Evolutionary conservation across 2,113 vertebrate genomes (phyloP).

Genomic region (Saimiri boliviensis): DNA sequence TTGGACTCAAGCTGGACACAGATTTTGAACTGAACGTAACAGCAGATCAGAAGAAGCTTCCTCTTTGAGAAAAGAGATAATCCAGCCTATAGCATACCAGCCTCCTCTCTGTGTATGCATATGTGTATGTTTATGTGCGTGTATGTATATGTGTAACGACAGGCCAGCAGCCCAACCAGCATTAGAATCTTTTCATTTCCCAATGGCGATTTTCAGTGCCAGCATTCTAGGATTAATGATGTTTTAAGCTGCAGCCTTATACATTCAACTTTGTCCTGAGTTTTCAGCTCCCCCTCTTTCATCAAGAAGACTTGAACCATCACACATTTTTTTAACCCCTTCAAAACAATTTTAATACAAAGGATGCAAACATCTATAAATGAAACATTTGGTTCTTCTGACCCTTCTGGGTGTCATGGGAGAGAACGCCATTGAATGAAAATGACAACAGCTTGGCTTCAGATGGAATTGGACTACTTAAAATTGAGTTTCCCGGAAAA

Average conservation of each 20-base stretch:
- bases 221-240: background rate
- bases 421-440: constrained; percentile 41
- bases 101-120: background rate
- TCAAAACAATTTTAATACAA: constrained; percentile 40
- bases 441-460: constrained; percentile 39
- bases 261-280: background rate
- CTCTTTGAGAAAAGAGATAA: background rate
- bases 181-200: background rate
- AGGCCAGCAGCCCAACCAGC: background rate
- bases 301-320: background rate
- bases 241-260: background rate
- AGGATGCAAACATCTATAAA: constrained; percentile 71
- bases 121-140: rapidly evolving
- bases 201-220: background rate
- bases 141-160: too few relatives aligned
- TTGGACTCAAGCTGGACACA: background rate
- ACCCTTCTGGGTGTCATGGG: constrained; percentile 33
- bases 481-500: constrained; percentile 73
- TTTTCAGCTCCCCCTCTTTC: background rate
- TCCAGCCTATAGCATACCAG: background rate
- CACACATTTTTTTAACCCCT: background rate
- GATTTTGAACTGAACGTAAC: background rate
- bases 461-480: constrained; percentile 64
- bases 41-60: background rate
- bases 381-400: constrained; percentile 73